Evolutionary conservation across 2,888 invertebrate genomes (phyloP), one percentile per base, ranked within the genome.

Genomic region (Erebia aethiops): DNA sequence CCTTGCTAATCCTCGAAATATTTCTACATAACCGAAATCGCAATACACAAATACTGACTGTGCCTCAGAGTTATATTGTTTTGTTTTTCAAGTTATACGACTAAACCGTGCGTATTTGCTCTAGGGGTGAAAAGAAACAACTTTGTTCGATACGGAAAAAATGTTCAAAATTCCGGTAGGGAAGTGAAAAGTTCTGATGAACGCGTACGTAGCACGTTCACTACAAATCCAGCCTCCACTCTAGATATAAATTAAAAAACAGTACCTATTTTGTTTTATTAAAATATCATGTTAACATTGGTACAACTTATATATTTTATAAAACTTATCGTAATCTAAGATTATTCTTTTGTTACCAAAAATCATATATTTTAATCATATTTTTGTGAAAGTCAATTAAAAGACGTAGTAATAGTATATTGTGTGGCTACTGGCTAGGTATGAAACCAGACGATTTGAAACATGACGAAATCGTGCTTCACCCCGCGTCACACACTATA

Each of bases 191-290:
- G 69, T 58, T 63, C 67, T 71, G 73, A 73, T 69, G 46, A 62
- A 49, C 67, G 54, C 58, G 69, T 57, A 69, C 69, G 67, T 71
- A 69, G 65, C 71, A 73, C 73, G 73, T 71, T 67, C 71, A 60
- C 41, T 52, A 52, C n/a, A 16, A 52, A 52, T 9, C 52, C 2
- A 52, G 8, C 16, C 16, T 16, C 9, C 52, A 52, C 52, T n/a
- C n/a, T n/a, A 51, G n/a, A 43, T 43, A 46, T 13, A 13, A 46
- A 46, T 46, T 11, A 46, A 43, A 43, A 43, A 11, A 43, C 43
- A 43, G 11, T 43, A 43, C 43, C 8, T 43, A 35, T 35, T 35
- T 35, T n/a, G n/a, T 35, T 35, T 35, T 7, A 7, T 3, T 3
- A 26, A 3, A 3, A 26, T 3, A 26, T 4, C 26, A 26, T 26